Evolutionary conservation across 2,888 invertebrate species (phyloP).

Genomic region (Drosophila kuntzei): DNA sequence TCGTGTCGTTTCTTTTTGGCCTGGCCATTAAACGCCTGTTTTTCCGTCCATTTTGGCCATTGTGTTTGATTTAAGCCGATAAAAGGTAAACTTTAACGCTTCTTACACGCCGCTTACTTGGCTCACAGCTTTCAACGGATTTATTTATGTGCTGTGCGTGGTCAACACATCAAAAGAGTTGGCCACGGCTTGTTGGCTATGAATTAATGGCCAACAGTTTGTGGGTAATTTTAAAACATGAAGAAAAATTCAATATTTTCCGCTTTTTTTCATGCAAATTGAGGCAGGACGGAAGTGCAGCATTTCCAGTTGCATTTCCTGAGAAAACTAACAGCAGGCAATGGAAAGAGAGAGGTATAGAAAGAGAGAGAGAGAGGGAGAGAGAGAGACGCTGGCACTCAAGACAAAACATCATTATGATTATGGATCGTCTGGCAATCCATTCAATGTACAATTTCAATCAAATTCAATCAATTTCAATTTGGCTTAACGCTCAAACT

Average conservation of each 20-base stretch:
- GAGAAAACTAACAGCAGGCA: constrained; percentile 14
- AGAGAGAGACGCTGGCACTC: not conserved
- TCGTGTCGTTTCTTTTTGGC: not conserved
- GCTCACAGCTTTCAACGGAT: constrained; percentile 61
- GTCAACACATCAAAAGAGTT: constrained; percentile 68
- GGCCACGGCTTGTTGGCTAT: constrained; percentile 68
- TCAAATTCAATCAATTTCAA: constrained; percentile 56
- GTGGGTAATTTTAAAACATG: constrained; percentile 7
- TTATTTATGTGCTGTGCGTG: constrained; percentile 66
- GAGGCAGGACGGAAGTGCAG: constrained; percentile 47
- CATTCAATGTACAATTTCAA: constrained; percentile 31
- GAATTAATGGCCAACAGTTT: constrained; percentile 57
- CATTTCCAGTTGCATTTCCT: constrained; percentile 56
- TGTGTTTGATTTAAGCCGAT: constrained; percentile 80
- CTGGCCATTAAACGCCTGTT: constrained; percentile 72
- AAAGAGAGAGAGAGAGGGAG: not conserved
- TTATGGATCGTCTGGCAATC: constrained; percentile 28
- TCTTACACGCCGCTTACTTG: constrained; percentile 63
- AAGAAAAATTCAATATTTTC: constrained; percentile 36
- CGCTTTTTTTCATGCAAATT: constrained; percentile 65
- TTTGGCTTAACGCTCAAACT: constrained; percentile 52
- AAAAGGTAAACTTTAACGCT: constrained; percentile 72
- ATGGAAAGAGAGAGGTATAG: not conserved
- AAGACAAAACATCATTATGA: constrained; percentile 15
- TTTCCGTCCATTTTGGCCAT: constrained; percentile 40